These are phyloP conservation scores for Ceyx cyanopectus DNA, from an alignment of 2,113 vertebrate genomes.

Conservation along the genomic window DNA sequence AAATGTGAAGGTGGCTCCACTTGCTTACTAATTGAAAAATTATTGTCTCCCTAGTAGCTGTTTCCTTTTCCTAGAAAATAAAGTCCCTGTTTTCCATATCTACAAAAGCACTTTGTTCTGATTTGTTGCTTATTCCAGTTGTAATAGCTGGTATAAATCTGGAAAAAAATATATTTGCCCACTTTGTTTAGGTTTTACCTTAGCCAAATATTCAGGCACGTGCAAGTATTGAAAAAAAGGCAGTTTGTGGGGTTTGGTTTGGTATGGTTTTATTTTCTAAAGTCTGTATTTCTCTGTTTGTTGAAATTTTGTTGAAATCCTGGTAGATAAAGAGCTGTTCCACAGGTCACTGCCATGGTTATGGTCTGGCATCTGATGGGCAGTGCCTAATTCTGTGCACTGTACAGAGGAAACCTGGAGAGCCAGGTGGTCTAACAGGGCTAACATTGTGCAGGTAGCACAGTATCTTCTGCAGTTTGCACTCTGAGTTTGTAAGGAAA, in stretches of 20 bases:
- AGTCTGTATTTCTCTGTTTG: not conserved
- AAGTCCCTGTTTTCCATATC: not conserved
- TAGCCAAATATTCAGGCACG: not conserved
- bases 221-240: not conserved
- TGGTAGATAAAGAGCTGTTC: not conserved
- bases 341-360: accelerated
- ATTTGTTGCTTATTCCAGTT: not conserved
- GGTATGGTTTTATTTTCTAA: not conserved
- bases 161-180: not conserved
- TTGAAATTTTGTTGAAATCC: not conserved
- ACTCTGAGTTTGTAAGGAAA: not conserved
- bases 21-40: not conserved
- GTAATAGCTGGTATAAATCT: not conserved
- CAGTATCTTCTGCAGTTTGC: not conserved
- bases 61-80: not conserved
- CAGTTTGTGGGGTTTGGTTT: not conserved
- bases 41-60: not conserved
- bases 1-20: not conserved
- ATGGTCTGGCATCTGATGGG: not conserved
- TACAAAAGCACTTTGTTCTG: not conserved
- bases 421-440: accelerated
- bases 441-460: not conserved
- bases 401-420: not conserved
- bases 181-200: not conserved
- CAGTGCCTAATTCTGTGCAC: not conserved